Evolutionary conservation across 2,113 vertebrate species (phyloP).

Genomic region (Catharus bicknelli): DNA sequence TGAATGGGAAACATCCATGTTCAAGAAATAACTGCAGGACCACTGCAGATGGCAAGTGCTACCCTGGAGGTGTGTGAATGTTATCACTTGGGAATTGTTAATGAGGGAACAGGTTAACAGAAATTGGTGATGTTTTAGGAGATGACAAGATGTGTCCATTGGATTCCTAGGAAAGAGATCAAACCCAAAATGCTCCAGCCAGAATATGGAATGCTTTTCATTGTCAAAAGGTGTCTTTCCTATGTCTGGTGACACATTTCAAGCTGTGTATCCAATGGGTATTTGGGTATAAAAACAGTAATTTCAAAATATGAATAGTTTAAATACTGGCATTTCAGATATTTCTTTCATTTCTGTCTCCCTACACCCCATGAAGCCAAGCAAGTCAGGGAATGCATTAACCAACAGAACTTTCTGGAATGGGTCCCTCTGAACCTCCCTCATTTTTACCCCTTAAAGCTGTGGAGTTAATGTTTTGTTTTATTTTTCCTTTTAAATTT

Average conservation of each 20-base stretch:
- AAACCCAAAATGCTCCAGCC: not conserved
- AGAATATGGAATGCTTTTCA: not conserved
- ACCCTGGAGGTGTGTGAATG: not conserved
- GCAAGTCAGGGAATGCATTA: not conserved
- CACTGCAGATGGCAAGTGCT: not conserved
- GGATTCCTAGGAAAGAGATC: not conserved
- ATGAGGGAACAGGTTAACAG: not conserved
- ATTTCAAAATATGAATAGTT: not conserved
- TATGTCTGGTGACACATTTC: not conserved
- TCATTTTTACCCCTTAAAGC: not conserved
- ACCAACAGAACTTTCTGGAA: not conserved
- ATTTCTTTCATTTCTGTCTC: not conserved
- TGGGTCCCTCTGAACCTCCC: not conserved
- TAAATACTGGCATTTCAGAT: not conserved
- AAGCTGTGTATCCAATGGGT: not conserved
- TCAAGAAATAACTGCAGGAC: not conserved
- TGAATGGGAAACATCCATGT: not conserved
- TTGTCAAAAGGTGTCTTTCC: not conserved
- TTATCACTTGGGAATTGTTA: not conserved
- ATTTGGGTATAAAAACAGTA: not conserved
- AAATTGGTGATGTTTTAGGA: not conserved
- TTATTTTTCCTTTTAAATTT: not conserved
- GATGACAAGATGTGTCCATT: not conserved
- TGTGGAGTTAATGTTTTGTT: not conserved
- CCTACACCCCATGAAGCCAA: rapidly evolving